phyloP scores from a whole-genome alignment of 2,797 vertebrate species.

The Helarctos malayanus region DNA sequence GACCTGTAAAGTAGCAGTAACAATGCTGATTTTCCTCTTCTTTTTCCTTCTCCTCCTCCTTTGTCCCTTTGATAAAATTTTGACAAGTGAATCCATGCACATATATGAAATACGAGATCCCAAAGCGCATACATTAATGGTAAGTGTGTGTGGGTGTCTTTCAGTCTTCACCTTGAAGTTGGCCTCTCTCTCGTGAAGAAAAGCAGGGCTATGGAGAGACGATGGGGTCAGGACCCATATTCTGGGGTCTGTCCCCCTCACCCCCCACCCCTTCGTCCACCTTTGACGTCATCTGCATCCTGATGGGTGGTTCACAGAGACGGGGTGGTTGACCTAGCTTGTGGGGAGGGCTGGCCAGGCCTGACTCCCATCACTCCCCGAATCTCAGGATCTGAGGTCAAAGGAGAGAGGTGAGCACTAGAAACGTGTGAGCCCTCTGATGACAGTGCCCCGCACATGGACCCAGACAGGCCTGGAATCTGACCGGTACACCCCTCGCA shows the following conservation, averaged over 20 bases:
- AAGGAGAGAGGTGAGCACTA: neutral
- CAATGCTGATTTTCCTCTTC: neutral
- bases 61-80: neutral
- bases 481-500: rapidly evolving
- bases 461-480: neutral
- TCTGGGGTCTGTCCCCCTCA: neutral
- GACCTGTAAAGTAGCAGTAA: neutral
- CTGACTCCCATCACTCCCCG: neutral
- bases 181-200: neutral
- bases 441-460: rapidly evolving
- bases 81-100: neutral
- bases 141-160: neutral
- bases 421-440: rapidly evolving
- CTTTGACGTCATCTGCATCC: neutral
- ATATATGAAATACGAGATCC: neutral
- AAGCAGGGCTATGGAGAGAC: neutral
- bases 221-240: neutral
- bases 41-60: neutral
- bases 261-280: neutral
- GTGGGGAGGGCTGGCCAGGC: neutral
- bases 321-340: rapidly evolving
- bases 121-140: neutral
- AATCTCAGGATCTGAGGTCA: neutral
- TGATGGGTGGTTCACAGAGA: neutral
- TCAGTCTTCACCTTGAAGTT: neutral